Conservation (phyloP, 1,140 invertebrate species). For the Ostrea denselamellosa region DNA sequence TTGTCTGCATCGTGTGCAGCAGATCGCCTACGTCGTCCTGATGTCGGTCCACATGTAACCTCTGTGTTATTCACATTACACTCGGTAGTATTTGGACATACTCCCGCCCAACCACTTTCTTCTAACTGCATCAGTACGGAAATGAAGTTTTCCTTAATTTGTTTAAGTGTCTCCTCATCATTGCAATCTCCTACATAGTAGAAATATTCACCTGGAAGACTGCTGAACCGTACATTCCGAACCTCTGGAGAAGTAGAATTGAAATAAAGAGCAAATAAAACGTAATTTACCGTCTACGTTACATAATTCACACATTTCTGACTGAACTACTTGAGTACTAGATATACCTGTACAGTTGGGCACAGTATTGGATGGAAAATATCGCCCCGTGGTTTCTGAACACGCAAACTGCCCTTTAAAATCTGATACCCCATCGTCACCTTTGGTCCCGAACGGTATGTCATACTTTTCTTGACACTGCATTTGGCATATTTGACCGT, state of each 20-base stretch:
- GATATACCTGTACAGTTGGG: constrained; percentile 33
- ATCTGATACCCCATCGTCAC: background rate
- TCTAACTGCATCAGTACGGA: background rate
- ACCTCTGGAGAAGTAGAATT: background rate
- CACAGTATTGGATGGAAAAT: background rate
- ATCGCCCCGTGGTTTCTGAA: background rate
- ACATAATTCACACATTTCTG: too few relatives aligned
- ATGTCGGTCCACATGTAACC: background rate
- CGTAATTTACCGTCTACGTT: too few relatives aligned
- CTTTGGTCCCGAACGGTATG: background rate
- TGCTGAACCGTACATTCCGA: background rate
- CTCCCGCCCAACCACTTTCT: background rate
- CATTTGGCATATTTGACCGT: background rate
- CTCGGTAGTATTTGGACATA: background rate
- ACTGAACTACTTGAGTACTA: too few relatives aligned
- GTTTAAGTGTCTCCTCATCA: background rate
- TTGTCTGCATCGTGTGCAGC: background rate
- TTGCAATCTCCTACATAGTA: background rate
- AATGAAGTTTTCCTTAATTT: constrained; percentile 16
- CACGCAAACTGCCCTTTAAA: background rate
- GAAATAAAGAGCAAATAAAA: too few relatives aligned
- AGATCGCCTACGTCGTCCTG: background rate
- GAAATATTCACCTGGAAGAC: background rate
- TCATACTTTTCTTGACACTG: background rate
- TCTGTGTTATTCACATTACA: constrained; percentile 22